Evolutionary conservation across 2,888 invertebrate species (phyloP), one percentile per base, ranked within the genome.

Genomic region (Rhagium mordax): DNA sequence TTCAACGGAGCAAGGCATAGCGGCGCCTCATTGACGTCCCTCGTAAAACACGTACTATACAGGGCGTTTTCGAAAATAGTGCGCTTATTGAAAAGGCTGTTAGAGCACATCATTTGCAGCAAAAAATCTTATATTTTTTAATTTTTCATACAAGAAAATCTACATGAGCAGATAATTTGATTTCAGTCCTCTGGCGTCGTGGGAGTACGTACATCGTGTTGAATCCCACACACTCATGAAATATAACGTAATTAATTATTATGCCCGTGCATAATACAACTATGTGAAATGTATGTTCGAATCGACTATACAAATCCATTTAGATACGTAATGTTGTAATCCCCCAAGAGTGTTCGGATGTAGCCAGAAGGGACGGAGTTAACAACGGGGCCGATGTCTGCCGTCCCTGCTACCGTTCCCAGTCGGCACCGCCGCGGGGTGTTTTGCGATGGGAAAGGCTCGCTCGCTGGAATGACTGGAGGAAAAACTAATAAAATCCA

Each of bases 261-360:
- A 55, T 24, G 20, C 13, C 33, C 55, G 55, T n/a, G 24, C 6
- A 29, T 15, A 16, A 29, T 59, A 59, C 29, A 15, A 27, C 6
- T 29, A 16, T 59, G 57, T 24, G 57, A 59, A 59, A 59, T 29
- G 57, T 29, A 29, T 55, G 21, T 55, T 55, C 57, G 57, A 59
- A 29, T 27, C 27, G 57, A 59, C 55, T 55, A 55, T 55, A 55
- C 24, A 55, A 59, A 59, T 59, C 57, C 57, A 59, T 59, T 59
- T 59, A 21, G 57, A 59, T 59, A 59, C 18, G 57, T 59, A 59
- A 59, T 59, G 15, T 16, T 18, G 57, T 59, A 59, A 59, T 59
- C 29, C 18, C 57, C 29, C 27, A n/a, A 21, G 57, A 16, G 57
- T 15, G 57, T 59, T 27, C 15, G 29, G 57, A 59, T 16, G 29